Conservation (phyloP, 2,113 vertebrate species). For the Xiphias gladius region DNA sequence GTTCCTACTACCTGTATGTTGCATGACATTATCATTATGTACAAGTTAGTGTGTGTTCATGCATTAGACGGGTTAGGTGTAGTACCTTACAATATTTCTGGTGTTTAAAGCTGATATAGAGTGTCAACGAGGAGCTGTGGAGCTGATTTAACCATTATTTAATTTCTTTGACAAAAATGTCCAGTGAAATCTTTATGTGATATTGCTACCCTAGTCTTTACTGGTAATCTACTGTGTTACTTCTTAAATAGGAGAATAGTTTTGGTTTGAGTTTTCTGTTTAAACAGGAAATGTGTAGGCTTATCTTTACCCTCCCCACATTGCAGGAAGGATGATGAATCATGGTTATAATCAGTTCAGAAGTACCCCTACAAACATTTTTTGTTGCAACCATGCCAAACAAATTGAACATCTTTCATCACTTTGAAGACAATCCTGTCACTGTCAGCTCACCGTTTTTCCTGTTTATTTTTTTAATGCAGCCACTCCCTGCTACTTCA, state of each 20-base stretch:
- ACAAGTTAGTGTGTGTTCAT: not conserved
- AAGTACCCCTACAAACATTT: slow-evolving; percentile 57
- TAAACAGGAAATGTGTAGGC: slow-evolving; percentile 32
- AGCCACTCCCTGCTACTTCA: slow-evolving; percentile 43
- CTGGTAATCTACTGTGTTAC: not conserved
- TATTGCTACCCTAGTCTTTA: not conserved
- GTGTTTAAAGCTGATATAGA: not conserved
- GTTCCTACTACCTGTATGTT: too few species aligned
- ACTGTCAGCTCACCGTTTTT: slow-evolving; percentile 3
- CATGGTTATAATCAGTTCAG: slow-evolving; percentile 58
- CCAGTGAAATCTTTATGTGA: not conserved
- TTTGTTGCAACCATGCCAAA: slow-evolving; percentile 49
- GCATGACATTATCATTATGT: too few species aligned
- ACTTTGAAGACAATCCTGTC: slow-evolving; percentile 40
- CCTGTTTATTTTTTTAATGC: not conserved
- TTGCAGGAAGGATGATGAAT: slow-evolving; percentile 58
- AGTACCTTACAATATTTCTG: not conserved
- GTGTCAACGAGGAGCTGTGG: not conserved
- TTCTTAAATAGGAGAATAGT: not conserved
- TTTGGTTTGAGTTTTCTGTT: not conserved
- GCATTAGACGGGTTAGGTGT: not conserved
- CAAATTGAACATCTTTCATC: slow-evolving; percentile 49
- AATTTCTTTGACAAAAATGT: not conserved
- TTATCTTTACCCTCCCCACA: slow-evolving; percentile 18
- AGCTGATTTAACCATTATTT: not conserved